Evolutionary conservation across 2,113 vertebrate genomes (phyloP).

Genomic region (Acanthochromis polyacanthus): DNA sequence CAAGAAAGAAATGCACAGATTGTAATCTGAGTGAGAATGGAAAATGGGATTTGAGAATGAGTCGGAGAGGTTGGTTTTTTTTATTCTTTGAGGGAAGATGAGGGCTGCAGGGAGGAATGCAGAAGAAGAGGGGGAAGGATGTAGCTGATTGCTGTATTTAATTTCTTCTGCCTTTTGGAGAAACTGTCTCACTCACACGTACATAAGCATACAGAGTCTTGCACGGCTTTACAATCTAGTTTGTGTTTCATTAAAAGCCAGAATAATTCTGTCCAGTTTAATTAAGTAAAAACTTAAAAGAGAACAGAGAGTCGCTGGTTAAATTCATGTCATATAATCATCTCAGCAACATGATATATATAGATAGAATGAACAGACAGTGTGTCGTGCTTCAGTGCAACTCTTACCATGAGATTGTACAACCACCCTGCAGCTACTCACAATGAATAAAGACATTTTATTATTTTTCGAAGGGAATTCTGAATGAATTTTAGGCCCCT

Average conservation of each 20-base stretch:
- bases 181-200: slow-evolving; percentile 21
- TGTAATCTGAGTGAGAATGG: slow-evolving; percentile 57
- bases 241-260: slow-evolving; percentile 72
- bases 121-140: slow-evolving; percentile 34
- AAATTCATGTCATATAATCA: slow-evolving; percentile 45
- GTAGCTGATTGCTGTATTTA: slow-evolving; percentile 65
- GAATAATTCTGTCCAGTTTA: slow-evolving; percentile 56
- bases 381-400: slow-evolving; percentile 18
- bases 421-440: slow-evolving; percentile 37
- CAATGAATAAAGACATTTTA: slow-evolving; percentile 29
- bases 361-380: slow-evolving; percentile 10
- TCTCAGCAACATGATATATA: neutral
- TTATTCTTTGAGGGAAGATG: slow-evolving; percentile 20
- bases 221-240: slow-evolving; percentile 48
- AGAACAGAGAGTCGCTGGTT: slow-evolving; percentile 40
- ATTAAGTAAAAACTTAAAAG: slow-evolving; percentile 64
- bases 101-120: slow-evolving; percentile 25
- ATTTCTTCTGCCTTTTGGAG: slow-evolving; percentile 60
- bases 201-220: slow-evolving; percentile 51
- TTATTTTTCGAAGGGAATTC: slow-evolving; percentile 41
- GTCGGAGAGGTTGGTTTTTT: slow-evolving; percentile 44
- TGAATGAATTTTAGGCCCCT: slow-evolving; percentile 20
- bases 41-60: slow-evolving; percentile 63
- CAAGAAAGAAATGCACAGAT: slow-evolving; percentile 58
- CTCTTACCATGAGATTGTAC: slow-evolving; percentile 10